Evolutionary conservation across 2,888 invertebrate genomes (phyloP).

Genomic region (Euzophera pinguis): DNA sequence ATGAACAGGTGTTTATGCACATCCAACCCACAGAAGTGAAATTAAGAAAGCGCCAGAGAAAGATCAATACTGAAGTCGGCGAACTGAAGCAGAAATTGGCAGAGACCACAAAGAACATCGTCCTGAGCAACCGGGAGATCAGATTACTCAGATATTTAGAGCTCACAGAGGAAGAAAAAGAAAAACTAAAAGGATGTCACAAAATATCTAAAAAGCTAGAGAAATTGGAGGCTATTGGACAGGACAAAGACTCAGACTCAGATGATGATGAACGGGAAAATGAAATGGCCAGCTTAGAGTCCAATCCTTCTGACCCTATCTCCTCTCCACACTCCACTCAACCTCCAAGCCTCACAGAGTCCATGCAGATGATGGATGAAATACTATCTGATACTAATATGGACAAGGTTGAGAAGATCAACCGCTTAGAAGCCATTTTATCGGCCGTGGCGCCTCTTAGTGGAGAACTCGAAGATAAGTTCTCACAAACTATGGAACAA

Average conservation of each 20-base stretch:
- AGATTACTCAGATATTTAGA: conserved; percentile 92
- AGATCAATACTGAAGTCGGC: conserved; percentile 94
- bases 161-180: conserved; percentile 94
- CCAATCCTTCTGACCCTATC: conserved; percentile 87
- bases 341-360: conserved; percentile 91
- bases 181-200: conserved; percentile 92
- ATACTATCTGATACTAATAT: conserved; percentile 90
- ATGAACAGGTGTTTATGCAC: conserved; percentile 92
- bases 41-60: conserved; percentile 91
- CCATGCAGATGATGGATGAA: conserved; percentile 93
- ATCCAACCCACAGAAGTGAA: conserved; percentile 93
- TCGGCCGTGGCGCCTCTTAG: conserved; percentile 88
- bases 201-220: conserved; percentile 96
- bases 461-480: conserved; percentile 77
- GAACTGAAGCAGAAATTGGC: conserved; percentile 90
- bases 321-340: conserved; percentile 88
- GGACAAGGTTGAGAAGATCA: conserved; percentile 92
- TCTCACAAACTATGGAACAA: conserved; percentile 76
- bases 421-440: conserved; percentile 91
- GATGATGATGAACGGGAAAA: conserved; percentile 86
- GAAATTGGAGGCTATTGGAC: conserved; percentile 90
- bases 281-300: conserved; percentile 90
- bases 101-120: conserved; percentile 91
- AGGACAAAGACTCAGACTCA: conserved; percentile 88
- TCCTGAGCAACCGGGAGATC: conserved; percentile 94